phyloP scores from a whole-genome alignment of 2,113 vertebrate genomes.

The Hippoglossus stenolepis region DNA sequence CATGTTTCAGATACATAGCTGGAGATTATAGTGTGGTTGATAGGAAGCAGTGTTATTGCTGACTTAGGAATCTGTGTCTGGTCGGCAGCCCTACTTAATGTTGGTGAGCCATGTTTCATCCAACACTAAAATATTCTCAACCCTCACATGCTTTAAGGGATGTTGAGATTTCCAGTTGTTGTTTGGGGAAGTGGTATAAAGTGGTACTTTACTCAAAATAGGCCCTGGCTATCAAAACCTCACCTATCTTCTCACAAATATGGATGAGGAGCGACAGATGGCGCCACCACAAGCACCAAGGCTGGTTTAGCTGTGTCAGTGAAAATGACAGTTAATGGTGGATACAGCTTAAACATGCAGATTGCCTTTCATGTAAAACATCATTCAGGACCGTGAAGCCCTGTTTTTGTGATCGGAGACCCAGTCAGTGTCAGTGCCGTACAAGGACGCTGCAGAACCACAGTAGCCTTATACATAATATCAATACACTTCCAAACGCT shows the following conservation, averaged over 20 bases:
- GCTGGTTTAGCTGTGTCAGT: background rate
- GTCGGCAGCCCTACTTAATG: background rate
- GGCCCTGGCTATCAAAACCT: background rate
- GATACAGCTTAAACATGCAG: background rate
- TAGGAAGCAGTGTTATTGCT: conserved; percentile 29
- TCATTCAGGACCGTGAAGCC: too few species aligned
- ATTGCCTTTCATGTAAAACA: background rate
- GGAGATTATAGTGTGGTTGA: conserved; percentile 16
- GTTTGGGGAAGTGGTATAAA: background rate
- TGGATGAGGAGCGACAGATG: background rate
- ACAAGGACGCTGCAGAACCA: too few species aligned
- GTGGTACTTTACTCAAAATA: background rate
- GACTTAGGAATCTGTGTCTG: conserved; percentile 23
- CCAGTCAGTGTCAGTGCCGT: too few species aligned
- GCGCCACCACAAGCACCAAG: background rate
- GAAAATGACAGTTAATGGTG: background rate
- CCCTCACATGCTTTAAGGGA: background rate
- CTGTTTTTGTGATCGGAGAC: background rate
- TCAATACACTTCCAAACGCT: too few species aligned
- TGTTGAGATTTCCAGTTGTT: conserved; percentile 23
- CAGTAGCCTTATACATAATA: too few species aligned
- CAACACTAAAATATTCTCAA: background rate
- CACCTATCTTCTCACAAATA: background rate
- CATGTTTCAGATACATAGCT: conserved; percentile 24
- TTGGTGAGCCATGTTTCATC: background rate